Evolutionary conservation across 2,113 vertebrate genomes (phyloP).

Genomic region (Numenius arquata): DNA sequence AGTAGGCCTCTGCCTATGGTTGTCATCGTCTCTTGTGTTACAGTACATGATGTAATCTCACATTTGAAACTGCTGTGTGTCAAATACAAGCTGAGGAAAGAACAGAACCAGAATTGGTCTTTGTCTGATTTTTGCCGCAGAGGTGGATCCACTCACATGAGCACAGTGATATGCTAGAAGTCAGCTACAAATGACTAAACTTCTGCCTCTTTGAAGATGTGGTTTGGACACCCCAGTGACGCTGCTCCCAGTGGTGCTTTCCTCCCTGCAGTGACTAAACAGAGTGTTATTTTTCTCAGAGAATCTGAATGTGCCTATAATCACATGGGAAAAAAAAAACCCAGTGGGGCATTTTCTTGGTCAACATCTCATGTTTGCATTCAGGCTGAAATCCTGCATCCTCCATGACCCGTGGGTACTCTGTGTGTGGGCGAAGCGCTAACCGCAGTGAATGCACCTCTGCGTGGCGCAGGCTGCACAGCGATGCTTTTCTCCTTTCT

Average conservation of each 20-base stretch:
- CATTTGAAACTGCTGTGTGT: not conserved
- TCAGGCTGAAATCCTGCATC: slow-evolving; percentile 63
- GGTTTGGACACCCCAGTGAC: slow-evolving; percentile 50
- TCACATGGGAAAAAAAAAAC: not conserved
- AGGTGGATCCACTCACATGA: slow-evolving; percentile 24
- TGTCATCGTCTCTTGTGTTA: not conserved
- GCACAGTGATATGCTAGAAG: not conserved
- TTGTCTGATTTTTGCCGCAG: not conserved
- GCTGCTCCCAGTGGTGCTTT: slow-evolving; percentile 35
- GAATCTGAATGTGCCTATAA: slow-evolving; percentile 22
- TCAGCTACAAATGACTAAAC: slow-evolving; percentile 39
- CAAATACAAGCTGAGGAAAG: not conserved
- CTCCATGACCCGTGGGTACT: not conserved
- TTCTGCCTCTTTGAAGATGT: not conserved
- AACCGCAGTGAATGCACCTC: not conserved
- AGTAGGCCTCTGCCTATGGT: not conserved
- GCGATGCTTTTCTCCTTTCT: not conserved
- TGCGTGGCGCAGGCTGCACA: not conserved
- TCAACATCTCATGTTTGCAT: slow-evolving; percentile 5
- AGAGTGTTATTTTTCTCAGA: slow-evolving; percentile 22
- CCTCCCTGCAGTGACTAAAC: slow-evolving; percentile 43
- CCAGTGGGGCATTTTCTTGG: slow-evolving; percentile 34
- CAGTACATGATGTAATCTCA: not conserved
- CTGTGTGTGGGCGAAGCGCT: slow-evolving; percentile 12
- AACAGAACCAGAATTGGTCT: not conserved